Evolutionary conservation across 1,140 invertebrate species (phyloP), one percentile per base, ranked within the genome.

Genomic region (Anadara kagoshimensis): DNA sequence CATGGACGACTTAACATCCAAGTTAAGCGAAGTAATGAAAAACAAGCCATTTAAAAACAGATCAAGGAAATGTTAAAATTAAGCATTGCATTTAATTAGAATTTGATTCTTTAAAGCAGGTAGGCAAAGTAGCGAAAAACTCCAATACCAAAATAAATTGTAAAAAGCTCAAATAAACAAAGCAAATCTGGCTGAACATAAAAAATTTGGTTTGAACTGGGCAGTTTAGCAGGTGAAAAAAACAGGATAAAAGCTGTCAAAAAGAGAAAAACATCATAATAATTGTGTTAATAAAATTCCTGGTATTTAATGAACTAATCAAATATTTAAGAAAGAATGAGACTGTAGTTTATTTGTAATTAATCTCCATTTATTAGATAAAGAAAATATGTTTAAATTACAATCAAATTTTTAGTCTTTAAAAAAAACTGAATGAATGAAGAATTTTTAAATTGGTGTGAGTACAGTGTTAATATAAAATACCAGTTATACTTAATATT

Each of bases 151-250:
- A 63, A 36, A 44, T 41, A 53, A 64, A 53, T 64, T 64, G 49
- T 63, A 63, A 62, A 61, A 59, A 63, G 62, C 43, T 26, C 36
- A 73, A 73, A 56, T 47, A 62, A 61, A 57, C 61, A 68, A 36
- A 36, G 29, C 29, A 3, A 36, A 36, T 36, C 29, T 36, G 29
- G 65, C 72, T 71, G 58, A 63, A 67, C 53, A 71, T 56, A 68
- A 63, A 59, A 66, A 58, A 36, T 7, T 59, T 53, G 63, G 62
- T 66, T 58, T 73, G 69, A 63, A 57, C 53, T 70, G 75, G 75
- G 75, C 75, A 72, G 75, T 76, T 68, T 69, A 36, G 75, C 75
- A 76, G 75, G 75, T 75, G 54, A 57, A 72, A 61, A 64, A 47
- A 62, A 24, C 43, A 64, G 62, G 62, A 45, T 51, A 64, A 10